Evolutionary conservation across 2,888 invertebrate genomes (phyloP), one percentile per base, ranked within the genome.

Genomic region (Eupsilia transversa): DNA sequence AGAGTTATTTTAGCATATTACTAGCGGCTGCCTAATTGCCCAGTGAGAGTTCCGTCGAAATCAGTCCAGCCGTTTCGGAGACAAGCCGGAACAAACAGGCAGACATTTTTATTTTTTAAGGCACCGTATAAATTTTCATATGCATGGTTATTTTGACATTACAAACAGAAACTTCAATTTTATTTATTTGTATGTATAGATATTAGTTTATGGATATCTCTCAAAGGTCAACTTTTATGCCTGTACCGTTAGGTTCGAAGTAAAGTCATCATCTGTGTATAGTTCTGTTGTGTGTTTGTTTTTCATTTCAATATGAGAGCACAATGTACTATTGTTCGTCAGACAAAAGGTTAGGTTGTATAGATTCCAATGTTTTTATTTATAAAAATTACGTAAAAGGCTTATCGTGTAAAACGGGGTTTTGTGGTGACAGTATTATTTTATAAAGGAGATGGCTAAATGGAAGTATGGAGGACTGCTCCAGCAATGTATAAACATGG

Each of bases 281-380:
- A 52, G n/a, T 10, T 43, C 17, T 20, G 20, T 10, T 43, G 23
- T 20, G 20, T n/a, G 43, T 73, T 49, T 76, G 9, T 27, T 46
- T 76, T 17, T 27, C 27, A 41, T 59, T 77, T 49, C 20, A 61
- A 61, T n/a, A 35, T n/a, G n/a, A 46, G 56, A 57, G 46, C n/a
- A 41, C 46, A 49, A 27, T 75, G 57, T 66, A 27, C 14, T 41
- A 14, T 27, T 35, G 30, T 59, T 35, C 12, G 12, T 23, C 6
- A 56, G 20, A 27, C 2, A 33, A 33, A 54, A 43, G 12, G 52
- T n/a, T 49, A 49, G 3, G 17, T 38, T 63, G 14, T 30, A 38
- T 4, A 64, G 14, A 74, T 66, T 49, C 17, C 57, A 27, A 33
- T 65, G 74, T 30, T 64, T n/a, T 56, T 41, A 1, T 33, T 30